Evolutionary conservation across 2,113 vertebrate species (phyloP).

Genomic region (Limnothrissa miodon): DNA sequence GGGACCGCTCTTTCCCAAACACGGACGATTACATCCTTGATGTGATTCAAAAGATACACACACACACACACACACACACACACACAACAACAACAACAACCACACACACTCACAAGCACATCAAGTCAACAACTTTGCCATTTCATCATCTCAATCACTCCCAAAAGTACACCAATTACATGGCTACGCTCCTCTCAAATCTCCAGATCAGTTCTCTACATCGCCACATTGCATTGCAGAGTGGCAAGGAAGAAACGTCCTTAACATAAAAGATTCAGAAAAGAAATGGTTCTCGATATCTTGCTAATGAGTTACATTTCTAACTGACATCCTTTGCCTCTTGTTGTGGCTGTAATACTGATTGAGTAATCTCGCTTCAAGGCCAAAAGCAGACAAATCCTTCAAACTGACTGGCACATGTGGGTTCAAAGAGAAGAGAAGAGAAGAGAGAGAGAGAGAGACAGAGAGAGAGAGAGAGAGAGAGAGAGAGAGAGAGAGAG

Average conservation of each 20-base stretch:
- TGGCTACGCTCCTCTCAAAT: neutral
- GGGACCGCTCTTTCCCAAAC: neutral
- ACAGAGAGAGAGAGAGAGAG: slow-evolving; percentile 2
- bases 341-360: neutral
- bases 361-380: slow-evolving; percentile 21
- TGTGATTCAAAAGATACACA: neutral
- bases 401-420: neutral
- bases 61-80: too few species aligned
- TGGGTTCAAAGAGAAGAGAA: neutral
- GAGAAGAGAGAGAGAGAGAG: neutral
- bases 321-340: neutral
- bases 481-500: neutral
- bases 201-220: neutral
- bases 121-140: neutral
- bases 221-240: neutral
- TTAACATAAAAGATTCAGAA: neutral
- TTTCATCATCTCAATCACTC: neutral
- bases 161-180: neutral
- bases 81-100: too few species aligned
- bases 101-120: neutral
- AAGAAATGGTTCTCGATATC: neutral
- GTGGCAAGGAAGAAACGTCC: neutral
- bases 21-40: neutral
- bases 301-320: neutral
- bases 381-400: neutral